Percentiles rank a stretch among this genome's conserved stretches.
phyloP scores from a whole-genome alignment of 2,797 vertebrate species.

The Silurus lanzhouensis region DNA sequence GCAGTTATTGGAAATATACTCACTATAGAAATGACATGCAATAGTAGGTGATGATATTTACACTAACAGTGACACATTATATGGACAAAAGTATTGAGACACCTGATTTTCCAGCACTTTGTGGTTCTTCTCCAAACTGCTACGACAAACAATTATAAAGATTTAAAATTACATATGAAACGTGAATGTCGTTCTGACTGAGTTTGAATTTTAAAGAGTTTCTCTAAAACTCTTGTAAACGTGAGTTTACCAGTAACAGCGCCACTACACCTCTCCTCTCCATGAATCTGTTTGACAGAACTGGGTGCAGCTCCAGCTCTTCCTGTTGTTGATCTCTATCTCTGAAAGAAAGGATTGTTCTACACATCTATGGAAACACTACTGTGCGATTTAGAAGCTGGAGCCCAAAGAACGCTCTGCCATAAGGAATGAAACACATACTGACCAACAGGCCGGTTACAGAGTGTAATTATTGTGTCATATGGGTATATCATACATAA shows the following conservation, averaged over 20 bases:
- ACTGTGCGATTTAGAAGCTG: conserved; percentile 7
- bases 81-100: too few relatives aligned
- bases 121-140: too few relatives aligned
- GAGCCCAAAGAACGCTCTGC: not conserved
- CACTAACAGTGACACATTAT: too few relatives aligned
- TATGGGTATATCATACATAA: not conserved
- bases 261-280: not conserved
- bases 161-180: too few relatives aligned
- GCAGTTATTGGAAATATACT: not conserved
- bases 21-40: not conserved
- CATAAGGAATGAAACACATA: not conserved
- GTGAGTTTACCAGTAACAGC: too few relatives aligned
- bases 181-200: too few relatives aligned
- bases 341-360: conserved; percentile 50
- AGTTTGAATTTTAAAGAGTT: too few relatives aligned
- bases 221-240: too few relatives aligned
- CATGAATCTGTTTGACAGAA: conserved; percentile 24
- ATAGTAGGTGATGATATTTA: too few relatives aligned
- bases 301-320: conserved; percentile 48
- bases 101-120: too few relatives aligned
- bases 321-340: conserved; percentile 54
- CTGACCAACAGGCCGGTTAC: not conserved
- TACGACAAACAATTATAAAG: too few relatives aligned
- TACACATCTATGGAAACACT: conserved; percentile 35
- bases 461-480: not conserved